Evolutionary conservation across 2,888 invertebrate genomes (phyloP).

Genomic region (Epiperipatus broadwayi): DNA sequence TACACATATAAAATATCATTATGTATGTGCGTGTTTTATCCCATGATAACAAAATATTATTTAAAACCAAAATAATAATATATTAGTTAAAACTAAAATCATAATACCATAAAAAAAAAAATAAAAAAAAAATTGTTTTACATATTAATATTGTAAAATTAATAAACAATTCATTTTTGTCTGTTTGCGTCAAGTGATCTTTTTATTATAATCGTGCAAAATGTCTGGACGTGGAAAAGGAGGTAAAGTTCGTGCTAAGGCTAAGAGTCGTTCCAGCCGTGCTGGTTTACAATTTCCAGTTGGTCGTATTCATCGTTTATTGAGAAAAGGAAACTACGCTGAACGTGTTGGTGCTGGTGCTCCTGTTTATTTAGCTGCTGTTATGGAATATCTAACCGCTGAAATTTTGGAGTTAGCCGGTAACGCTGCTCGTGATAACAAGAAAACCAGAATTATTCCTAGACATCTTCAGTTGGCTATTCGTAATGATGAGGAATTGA

Average conservation of each 20-base stretch:
- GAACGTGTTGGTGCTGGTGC: slow-evolving; percentile 10
- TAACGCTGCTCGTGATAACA: slow-evolving; percentile 29
- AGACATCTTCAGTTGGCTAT: slow-evolving; percentile 28
- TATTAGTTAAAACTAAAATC: no score
- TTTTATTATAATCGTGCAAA: no score
- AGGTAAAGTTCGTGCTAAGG: slow-evolving; percentile 29
- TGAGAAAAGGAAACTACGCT: slow-evolving; percentile 11
- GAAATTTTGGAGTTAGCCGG: slow-evolving; percentile 29
- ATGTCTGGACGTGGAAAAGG: slow-evolving; percentile 28
- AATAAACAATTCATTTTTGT: no score
- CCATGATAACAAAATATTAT: no score
- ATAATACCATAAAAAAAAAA: no score
- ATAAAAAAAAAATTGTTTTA: no score
- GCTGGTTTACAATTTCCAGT: slow-evolving; percentile 17
- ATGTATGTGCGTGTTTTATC: no score
- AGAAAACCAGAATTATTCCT: slow-evolving; percentile 28
- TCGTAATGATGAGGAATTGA: slow-evolving; percentile 29
- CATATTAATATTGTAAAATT: no score
- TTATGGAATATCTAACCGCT: slow-evolving; percentile 30
- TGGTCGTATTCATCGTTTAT: slow-evolving; percentile 11
- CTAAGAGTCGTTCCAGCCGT: slow-evolving; percentile 28
- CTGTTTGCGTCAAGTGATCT: no score
- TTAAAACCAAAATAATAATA: no score
- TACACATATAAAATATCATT: no score
- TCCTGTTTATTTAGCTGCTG: slow-evolving; percentile 29